A percentile compares a stretch with the other conserved stretches of the same genome.
Conservation (phyloP, 2,888 invertebrate genomes). For the Spodoptera exigua region DNA sequence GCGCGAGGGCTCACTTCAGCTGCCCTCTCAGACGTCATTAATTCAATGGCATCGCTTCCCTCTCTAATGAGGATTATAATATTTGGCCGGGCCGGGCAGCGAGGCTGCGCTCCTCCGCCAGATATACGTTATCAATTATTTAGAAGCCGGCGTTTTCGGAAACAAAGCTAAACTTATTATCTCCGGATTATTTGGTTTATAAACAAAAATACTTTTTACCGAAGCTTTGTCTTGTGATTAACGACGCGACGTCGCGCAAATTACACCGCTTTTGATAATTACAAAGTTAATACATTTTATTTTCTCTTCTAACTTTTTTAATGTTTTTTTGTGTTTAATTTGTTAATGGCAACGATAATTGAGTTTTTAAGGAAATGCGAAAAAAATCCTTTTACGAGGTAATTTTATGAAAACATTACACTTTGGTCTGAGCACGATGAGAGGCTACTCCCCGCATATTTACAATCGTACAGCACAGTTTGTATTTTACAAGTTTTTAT, state of each 20-base stretch:
- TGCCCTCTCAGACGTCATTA: slow-evolving; percentile 57
- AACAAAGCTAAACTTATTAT: slow-evolving; percentile 20
- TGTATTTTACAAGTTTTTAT: no score
- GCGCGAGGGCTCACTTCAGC: slow-evolving; percentile 41
- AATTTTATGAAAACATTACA: neutral
- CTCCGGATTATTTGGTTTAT: slow-evolving; percentile 25
- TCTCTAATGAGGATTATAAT: slow-evolving; percentile 57
- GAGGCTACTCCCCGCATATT: no score
- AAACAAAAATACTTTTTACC: slow-evolving; percentile 31
- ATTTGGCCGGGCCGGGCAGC: slow-evolving; percentile 42
- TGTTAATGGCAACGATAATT: slow-evolving; percentile 49
- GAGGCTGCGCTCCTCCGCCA: no score
- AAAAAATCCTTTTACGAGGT: slow-evolving; percentile 8
- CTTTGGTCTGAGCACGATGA: no score
- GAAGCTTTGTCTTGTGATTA: slow-evolving; percentile 48
- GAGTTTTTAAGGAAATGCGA: slow-evolving; percentile 34
- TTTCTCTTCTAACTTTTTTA: slow-evolving; percentile 44
- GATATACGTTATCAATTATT: slow-evolving; percentile 36
- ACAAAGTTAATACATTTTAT: slow-evolving; percentile 47
- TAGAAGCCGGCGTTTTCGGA: slow-evolving; percentile 27
- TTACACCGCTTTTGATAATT: slow-evolving; percentile 49
- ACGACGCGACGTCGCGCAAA: slow-evolving; percentile 39
- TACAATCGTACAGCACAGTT: no score
- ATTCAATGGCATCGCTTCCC: slow-evolving; percentile 63
- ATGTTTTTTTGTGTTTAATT: slow-evolving; percentile 43